Evolutionary conservation across 2,113 vertebrate species (phyloP), one percentile per base, ranked within the genome.

Genomic region (Speoplatyrhinus poulsoni): DNA sequence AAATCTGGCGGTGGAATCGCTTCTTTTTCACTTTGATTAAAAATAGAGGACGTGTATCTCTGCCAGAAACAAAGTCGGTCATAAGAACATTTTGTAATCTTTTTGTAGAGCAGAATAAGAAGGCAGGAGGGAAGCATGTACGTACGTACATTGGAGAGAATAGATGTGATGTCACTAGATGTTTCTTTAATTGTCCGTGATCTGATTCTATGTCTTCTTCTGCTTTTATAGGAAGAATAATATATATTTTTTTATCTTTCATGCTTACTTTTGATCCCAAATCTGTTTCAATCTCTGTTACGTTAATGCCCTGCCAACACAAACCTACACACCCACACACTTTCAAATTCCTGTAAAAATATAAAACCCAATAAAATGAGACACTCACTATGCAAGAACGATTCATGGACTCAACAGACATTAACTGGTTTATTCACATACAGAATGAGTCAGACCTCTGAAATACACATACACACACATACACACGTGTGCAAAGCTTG

Each of bases 11-110:
- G 16, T 26, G 1, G 11, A 52, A 58, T 58, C 19, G 26, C 80
- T 3, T 81, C 58, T 64, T 53, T 76, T 70, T 77, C 50, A 10
- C 75, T 83, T 79, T 84, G 67, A 85, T 86, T 83, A 86, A 88
- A 87, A 77, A 82, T 87, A 63, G 69, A 87, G 65, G 1, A 32
- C 16, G 19, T 19, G 13, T 16, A 47, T 63, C 61, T 26, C 46
- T 12, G 10, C 16, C 16, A 16, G 11, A 60, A 11, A 7, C 69
- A 1, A 77, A 67, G 9, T 66, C 62, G 62, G 69, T 52, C 71
- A 60, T 52, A n/a, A 70, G 62, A 74, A 72, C 79, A 82, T 88
- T 76, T 47, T 70, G 52, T 66, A 85, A 82, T 83, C 65, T 68
- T 86, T 87, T 83, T 88, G 83, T 82, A 75, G 68, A 65, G 9